Evolutionary conservation across 35 echinoderm and acorn worm species (phyloP), one percentile per base, ranked within the genome.

Genomic region (Lytechinus pictus): DNA sequence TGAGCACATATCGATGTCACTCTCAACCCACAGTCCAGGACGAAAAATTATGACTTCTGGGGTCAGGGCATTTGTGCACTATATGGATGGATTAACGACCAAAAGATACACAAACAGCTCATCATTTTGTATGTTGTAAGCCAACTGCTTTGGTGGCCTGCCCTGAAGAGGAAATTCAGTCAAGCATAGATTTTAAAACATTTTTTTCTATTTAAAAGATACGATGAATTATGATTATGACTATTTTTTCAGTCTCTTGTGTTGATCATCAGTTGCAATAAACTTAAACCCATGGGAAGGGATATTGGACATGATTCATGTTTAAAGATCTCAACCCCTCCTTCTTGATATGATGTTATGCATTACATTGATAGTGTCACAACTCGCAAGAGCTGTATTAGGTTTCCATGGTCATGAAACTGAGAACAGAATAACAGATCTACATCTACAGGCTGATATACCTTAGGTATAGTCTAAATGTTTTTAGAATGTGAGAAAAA

Each of bases 41-140:
- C 4, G 12, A 79, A 79, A 79, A 79, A 79, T 79, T 79, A 79
- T 79, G 66, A 79, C 66, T 79, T 24, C 66, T 79, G 66, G 33
- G 66, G 66, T 79, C 66, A 79, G 66, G 16, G 66, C 66, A 79
- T 79, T 79, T 79, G 66, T n/a, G 66, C 66, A 7, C 66, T 79
- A 24, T 79, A 79, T 19, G 66, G 66, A 79, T 16, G n/a, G 66
- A 79, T 79, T 79, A 79, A 79, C 66, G 66, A 79, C 66, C 66
- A 4, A 79, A 79, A 79, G 66, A 79, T 79, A 79, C 66, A 79
- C 66, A 79, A 79, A 79, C 66, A 79, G 66, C 66, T 79, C 66
- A 79, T 79, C 66, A 79, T 79, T 79, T 24, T 79, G 6, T 19
- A 79, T 4, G 66, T 24, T 79, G 21, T 79, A 79, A 5, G 66